These are phyloP conservation scores for Linepithema humile DNA, from an alignment of 1,140 invertebrate genomes.

Conservation along the genomic window DNA sequence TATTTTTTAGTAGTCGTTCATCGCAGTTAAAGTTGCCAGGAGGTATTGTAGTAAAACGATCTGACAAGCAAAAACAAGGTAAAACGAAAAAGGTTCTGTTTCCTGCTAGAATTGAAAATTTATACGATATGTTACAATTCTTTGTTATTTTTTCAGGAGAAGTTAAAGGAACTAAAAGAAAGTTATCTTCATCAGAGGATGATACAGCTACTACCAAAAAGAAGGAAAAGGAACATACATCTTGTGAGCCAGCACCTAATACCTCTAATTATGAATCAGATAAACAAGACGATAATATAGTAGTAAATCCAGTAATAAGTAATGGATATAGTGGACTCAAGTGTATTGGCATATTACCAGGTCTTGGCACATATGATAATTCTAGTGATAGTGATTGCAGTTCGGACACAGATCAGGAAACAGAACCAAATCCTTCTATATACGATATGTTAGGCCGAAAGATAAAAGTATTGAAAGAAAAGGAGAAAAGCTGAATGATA, in stretches of 20 bases:
- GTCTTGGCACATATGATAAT: slow-evolving; percentile 90
- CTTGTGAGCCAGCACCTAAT: slow-evolving; percentile 53
- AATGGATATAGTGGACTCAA: slow-evolving; percentile 82
- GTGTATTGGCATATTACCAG: slow-evolving; percentile 91
- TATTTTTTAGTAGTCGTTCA: slow-evolving; percentile 75
- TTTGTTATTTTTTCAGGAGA: slow-evolving; percentile 16
- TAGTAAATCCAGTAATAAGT: slow-evolving; percentile 38
- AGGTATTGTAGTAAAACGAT: slow-evolving; percentile 86
- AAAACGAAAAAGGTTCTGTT: too few species aligned
- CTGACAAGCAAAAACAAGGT: slow-evolving; percentile 84
- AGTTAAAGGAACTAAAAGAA: slow-evolving; percentile 84
- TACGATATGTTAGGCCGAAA: slow-evolving; percentile 87
- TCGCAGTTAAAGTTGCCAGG: slow-evolving; percentile 86
- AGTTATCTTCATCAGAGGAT: slow-evolving; percentile 85
- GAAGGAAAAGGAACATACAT: slow-evolving; percentile 41
- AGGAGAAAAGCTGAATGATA: slow-evolving; percentile 77
- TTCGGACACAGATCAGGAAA: slow-evolving; percentile 86
- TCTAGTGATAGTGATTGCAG: slow-evolving; percentile 89
- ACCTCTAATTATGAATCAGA: slow-evolving; percentile 27
- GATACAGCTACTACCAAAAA: slow-evolving; percentile 69
- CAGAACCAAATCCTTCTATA: slow-evolving; percentile 76
- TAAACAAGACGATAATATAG: not conserved
- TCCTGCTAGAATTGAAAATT: slow-evolving; percentile 1
- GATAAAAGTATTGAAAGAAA: slow-evolving; percentile 73
- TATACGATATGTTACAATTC: not conserved